Base-by-base conservation (phyloP, 2,797 vertebrate genomes). In the Bryconaethiops microstoma region DNA sequence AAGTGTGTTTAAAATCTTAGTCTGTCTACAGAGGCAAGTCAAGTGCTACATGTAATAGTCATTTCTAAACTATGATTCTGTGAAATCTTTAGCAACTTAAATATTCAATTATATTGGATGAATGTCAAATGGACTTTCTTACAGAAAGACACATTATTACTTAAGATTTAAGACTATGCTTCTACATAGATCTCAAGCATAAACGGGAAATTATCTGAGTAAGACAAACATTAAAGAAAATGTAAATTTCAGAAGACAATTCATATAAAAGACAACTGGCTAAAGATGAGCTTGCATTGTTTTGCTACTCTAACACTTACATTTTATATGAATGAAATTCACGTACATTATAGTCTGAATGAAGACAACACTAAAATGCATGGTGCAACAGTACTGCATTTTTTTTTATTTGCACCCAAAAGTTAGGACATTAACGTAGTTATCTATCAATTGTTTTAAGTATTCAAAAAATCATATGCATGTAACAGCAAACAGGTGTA, bases 11-110 rank as follows among this genome's bases (percentile, higher is more conserved):
- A 74, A 76, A 16, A 71, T 52, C 48, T 6, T 4, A 57, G 68
- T 23, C 19, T 25, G 13, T 78, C 48, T 74, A 35, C 40, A 0
- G 17, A 74, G 63, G 23, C 74, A 78, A 69, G 40, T 16, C 7
- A 4, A 64, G 9, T 25, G 55, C 19, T 62, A 45, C 54, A 52
- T 19, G 39, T 39, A 71, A 73, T 3, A 1, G 13, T 68, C 62
- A 74, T 42, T 29, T 80, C 52, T 77, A n/a, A 77, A 77, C 16
- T 19, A 52, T 14, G 23, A 42, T 60, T 76, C 7, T 74, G 59
- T 57, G 70, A 57, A 64, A 23, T 21, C 60, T 35, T 39, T 35
- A 35, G 12, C 45, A 8, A 7, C 23, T 64, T 64, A 54, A 76
- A 23, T 14, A 76, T 50, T 59, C 7, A 59, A 48, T 71, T 79